phyloP scores from a whole-genome alignment of 1,140 invertebrate genomes.

The Camponotus floridanus region DNA sequence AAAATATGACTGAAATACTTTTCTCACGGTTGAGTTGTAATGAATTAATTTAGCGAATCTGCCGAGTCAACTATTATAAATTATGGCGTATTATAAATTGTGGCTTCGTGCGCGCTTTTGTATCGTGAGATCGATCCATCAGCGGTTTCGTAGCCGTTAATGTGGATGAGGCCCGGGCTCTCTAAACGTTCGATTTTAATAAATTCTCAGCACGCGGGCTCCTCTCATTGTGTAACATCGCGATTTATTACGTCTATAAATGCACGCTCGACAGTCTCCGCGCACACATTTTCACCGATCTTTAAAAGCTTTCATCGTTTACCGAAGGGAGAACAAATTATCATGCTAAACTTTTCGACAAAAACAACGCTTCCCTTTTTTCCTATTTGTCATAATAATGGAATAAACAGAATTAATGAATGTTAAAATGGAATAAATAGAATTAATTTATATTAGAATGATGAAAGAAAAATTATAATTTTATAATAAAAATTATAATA shows the following conservation, averaged over 20 bases:
- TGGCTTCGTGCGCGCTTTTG: conserved; percentile 9
- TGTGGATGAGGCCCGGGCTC: background rate
- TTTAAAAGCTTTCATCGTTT: conserved; percentile 25
- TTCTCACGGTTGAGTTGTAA: conserved; percentile 20
- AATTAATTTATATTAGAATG: no score
- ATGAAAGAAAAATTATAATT: conserved; percentile 11
- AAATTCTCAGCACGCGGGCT: conserved; percentile 55
- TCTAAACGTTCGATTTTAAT: conserved; percentile 66
- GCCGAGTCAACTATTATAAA: conserved; percentile 59
- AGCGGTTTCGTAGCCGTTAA: conserved; percentile 19
- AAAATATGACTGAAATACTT: conserved; percentile 49
- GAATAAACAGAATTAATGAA: conserved; percentile 6
- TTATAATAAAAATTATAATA: background rate
- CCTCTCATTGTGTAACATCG: conserved; percentile 21
- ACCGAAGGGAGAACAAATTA: conserved; percentile 23
- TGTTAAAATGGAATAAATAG: background rate
- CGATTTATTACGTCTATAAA: conserved; percentile 67
- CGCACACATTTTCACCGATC: conserved; percentile 16
- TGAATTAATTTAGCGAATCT: conserved; percentile 45
- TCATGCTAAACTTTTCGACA: conserved; percentile 15
- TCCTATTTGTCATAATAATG: background rate
- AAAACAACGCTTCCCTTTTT: conserved; percentile 29
- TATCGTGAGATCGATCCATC: conserved; percentile 47
- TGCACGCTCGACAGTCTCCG: conserved; percentile 30
- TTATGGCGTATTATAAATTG: conserved; percentile 37